A percentile compares a stretch with the other conserved stretches of the same genome.
Evolutionary conservation across 1,140 invertebrate species (phyloP).

Genomic region (Drosophila eugracilis): DNA sequence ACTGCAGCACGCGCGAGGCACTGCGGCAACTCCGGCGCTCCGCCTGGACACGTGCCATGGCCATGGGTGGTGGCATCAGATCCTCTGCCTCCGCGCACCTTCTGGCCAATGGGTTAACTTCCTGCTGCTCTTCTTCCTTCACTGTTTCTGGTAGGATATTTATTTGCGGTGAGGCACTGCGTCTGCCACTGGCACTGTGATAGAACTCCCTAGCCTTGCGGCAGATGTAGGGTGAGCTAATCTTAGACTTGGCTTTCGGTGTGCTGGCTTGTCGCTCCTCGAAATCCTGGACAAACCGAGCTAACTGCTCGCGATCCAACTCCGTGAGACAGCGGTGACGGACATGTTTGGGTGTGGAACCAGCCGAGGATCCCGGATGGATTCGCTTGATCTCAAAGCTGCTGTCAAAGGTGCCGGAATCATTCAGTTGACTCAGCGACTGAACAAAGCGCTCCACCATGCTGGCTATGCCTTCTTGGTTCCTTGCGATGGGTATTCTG

Average conservation of each 20-base stretch:
- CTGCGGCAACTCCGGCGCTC: conserved; percentile 75
- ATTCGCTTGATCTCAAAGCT: conserved; percentile 82
- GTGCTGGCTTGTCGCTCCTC: conserved; percentile 65
- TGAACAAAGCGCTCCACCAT: conserved; percentile 80
- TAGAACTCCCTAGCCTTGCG: conserved; percentile 73
- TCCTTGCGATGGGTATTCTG: conserved; percentile 21
- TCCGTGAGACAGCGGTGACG: conserved; percentile 75
- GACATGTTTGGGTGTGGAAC: conserved; percentile 10
- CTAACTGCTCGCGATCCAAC: conserved; percentile 73
- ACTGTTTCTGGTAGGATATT: conserved; percentile 10
- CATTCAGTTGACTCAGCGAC: conserved; percentile 75
- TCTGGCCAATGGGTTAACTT: conserved; percentile 5
- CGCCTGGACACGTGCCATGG: conserved; percentile 63
- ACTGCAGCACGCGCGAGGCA: conserved; percentile 74
- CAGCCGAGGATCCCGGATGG: conserved; percentile 35
- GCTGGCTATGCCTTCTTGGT: conserved; percentile 43
- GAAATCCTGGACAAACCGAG: conserved; percentile 71
- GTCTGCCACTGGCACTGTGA: conserved; percentile 67
- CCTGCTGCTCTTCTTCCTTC: conserved; percentile 15
- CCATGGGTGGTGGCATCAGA: conserved; percentile 67
- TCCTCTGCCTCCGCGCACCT: conserved; percentile 69
- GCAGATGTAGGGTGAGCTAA: conserved; percentile 60
- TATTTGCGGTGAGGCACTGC: conserved; percentile 72
- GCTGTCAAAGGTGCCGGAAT: conserved; percentile 79
- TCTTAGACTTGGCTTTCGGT: conserved; percentile 60